phyloP scores from a whole-genome alignment of 2,888 invertebrate genomes.

The Drosophila borealis region DNA sequence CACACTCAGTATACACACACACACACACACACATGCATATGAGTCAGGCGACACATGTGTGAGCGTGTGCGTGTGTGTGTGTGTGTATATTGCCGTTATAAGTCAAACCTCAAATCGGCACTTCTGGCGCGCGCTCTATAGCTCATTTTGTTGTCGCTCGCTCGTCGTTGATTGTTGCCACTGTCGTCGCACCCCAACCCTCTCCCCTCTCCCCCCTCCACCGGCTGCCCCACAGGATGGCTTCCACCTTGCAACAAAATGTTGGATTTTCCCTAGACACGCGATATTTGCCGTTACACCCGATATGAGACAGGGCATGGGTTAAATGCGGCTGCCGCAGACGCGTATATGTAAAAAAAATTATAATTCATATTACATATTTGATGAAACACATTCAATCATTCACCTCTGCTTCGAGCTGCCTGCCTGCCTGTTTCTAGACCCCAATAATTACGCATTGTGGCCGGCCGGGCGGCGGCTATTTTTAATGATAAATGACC shows the following conservation, averaged over 20 bases:
- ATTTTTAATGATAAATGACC: conserved; percentile 79
- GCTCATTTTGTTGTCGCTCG: conserved; percentile 68
- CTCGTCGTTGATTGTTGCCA: conserved; percentile 63
- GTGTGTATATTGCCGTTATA: conserved; percentile 50
- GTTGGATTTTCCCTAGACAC: conserved; percentile 75
- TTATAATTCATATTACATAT: conserved; percentile 80
- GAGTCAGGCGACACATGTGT: neutral
- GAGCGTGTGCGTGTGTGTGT: conserved; percentile 9
- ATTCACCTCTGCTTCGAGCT: conserved; percentile 38
- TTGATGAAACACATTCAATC: conserved; percentile 81
- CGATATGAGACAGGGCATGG: conserved; percentile 17
- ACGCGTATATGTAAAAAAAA: conserved; percentile 73
- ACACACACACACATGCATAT: conserved; percentile 9
- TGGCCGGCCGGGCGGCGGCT: conserved; percentile 63
- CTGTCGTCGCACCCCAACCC: conserved; percentile 50
- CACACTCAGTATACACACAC: conserved; percentile 32
- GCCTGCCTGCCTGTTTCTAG: neutral
- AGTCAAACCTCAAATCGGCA: conserved; percentile 79
- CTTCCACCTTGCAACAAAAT: conserved; percentile 58
- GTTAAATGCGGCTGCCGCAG: conserved; percentile 19
- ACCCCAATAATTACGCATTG: conserved; percentile 75
- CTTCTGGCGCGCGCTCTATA: conserved; percentile 73
- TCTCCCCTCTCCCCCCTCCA: no score
- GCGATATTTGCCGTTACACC: conserved; percentile 62
- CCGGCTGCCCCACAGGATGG: no score